These are phyloP conservation scores for Chionodraco myersi DNA, from an alignment of 2,113 vertebrate species.

Conservation along the genomic window DNA sequence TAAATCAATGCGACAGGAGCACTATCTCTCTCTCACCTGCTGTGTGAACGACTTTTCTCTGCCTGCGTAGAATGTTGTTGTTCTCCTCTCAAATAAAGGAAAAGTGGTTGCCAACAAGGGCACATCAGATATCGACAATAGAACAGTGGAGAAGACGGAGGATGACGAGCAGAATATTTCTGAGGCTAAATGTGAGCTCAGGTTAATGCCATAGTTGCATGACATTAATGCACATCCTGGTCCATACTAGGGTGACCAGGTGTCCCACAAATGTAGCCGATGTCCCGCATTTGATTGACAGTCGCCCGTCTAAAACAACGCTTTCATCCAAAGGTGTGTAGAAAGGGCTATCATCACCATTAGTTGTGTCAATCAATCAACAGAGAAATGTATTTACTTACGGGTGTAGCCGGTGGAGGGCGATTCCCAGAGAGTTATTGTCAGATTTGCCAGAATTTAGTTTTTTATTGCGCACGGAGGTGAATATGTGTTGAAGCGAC, in stretches of 20 bases:
- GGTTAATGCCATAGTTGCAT: neutral
- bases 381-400: too few species aligned
- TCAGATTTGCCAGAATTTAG: too few species aligned
- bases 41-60: conserved; percentile 25
- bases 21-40: conserved; percentile 11
- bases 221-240: neutral
- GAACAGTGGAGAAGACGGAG: neutral
- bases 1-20: conserved; percentile 46
- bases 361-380: too few species aligned
- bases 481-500: too few species aligned
- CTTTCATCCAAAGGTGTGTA: too few species aligned
- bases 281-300: too few species aligned
- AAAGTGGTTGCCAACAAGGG: conserved; percentile 17
- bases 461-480: too few species aligned
- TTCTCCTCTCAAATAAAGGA: conserved; percentile 17
- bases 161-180: neutral
- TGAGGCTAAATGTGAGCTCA: neutral
- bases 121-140: neutral
- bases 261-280: neutral
- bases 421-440: too few species aligned
- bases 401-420: too few species aligned
- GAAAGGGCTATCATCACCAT: too few species aligned
- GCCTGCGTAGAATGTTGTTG: neutral
- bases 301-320: too few species aligned
- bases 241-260: neutral